These are phyloP conservation scores for Pimpla rufipes DNA, from an alignment of 2,888 invertebrate genomes.

Conservation along the genomic window DNA sequence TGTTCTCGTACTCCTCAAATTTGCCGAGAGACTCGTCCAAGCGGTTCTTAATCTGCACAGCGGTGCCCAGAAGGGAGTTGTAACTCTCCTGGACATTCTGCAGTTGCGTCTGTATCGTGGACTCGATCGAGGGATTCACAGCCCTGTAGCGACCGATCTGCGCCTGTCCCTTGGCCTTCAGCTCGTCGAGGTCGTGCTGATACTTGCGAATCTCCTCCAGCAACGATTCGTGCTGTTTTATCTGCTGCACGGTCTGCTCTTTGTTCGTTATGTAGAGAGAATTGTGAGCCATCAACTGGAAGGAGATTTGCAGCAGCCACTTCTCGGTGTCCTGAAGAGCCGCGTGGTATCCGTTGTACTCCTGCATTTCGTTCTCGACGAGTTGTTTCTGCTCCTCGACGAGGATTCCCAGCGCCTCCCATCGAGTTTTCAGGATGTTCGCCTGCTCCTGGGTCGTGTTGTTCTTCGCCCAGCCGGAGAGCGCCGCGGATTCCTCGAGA, in stretches of 20 bases:
- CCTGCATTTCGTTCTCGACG: slow-evolving; percentile 93
- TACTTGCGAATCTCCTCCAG: slow-evolving; percentile 94
- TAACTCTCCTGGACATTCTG: slow-evolving; percentile 97
- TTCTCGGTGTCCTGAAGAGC: slow-evolving; percentile 97
- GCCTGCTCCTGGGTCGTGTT: slow-evolving; percentile 89
- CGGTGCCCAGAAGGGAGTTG: slow-evolving; percentile 94
- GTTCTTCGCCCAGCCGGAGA: slow-evolving; percentile 91
- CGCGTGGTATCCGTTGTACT: slow-evolving; percentile 95
- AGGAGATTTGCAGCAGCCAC: slow-evolving; percentile 97
- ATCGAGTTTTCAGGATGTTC: slow-evolving; percentile 89
- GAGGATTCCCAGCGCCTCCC: slow-evolving; percentile 89
- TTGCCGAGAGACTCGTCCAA: slow-evolving; percentile 95
- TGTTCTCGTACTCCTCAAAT: slow-evolving; percentile 97
- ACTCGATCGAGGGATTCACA: slow-evolving; percentile 90
- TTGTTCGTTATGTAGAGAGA: slow-evolving; percentile 96
- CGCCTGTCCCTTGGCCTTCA: slow-evolving; percentile 93
- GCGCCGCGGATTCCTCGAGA: slow-evolving; percentile 90
- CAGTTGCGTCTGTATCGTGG: slow-evolving; percentile 93
- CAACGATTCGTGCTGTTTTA: slow-evolving; percentile 93
- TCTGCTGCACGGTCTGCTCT: slow-evolving; percentile 95
- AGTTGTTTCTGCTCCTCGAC: slow-evolving; percentile 89
- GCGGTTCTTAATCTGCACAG: slow-evolving; percentile 95
- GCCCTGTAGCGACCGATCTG: slow-evolving; percentile 93
- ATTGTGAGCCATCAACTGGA: slow-evolving; percentile 98
- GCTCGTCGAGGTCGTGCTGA: slow-evolving; percentile 92